These are phyloP conservation scores for silkworm (Bombyx mori) DNA, from an alignment of 1,140 invertebrate species.

Conservation along the genomic window DNA sequence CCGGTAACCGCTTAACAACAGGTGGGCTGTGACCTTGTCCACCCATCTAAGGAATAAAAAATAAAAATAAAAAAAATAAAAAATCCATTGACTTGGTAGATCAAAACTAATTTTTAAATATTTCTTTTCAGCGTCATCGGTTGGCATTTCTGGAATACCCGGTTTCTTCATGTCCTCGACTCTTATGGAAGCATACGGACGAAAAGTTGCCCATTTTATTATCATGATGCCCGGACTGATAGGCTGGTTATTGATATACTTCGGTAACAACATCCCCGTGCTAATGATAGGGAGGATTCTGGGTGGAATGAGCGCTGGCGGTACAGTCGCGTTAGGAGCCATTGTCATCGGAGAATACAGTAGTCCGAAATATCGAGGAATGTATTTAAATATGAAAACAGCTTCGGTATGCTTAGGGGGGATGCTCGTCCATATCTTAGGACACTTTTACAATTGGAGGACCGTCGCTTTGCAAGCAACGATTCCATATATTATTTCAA, in stretches of 20 bases:
- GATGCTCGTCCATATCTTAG: conserved; percentile 36
- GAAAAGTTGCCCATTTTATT: conserved; percentile 9
- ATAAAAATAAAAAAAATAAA: too few relatives aligned
- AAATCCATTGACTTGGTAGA: too few relatives aligned
- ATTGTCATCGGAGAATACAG: conserved; percentile 23
- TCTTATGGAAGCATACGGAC: conserved; percentile 21
- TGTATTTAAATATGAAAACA: conserved; percentile 52
- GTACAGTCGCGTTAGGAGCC: conserved; percentile 10
- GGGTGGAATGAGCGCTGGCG: conserved; percentile 15
- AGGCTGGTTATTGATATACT: conserved; percentile 20
- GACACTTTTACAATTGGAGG: conserved; percentile 36
- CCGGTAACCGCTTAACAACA: too few relatives aligned
- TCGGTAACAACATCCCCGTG: conserved; percentile 1
- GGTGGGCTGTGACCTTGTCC: too few relatives aligned
- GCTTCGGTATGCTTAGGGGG: conserved; percentile 39
- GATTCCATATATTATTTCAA: conserved; percentile 22
- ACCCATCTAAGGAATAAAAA: too few relatives aligned
- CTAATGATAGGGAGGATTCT: conserved; percentile 14
- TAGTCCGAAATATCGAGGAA: conserved; percentile 24
- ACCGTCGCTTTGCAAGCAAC: conserved; percentile 30
- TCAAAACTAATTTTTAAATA: conserved; percentile 2
- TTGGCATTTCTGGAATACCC: conserved; percentile 14
- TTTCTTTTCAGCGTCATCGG: conserved; percentile 18
- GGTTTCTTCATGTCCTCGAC: conserved; percentile 21
- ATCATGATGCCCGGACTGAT: conserved; percentile 14